phyloP scores from a whole-genome alignment of 2,113 vertebrate genomes.

The Nyctereutes procyonoides region DNA sequence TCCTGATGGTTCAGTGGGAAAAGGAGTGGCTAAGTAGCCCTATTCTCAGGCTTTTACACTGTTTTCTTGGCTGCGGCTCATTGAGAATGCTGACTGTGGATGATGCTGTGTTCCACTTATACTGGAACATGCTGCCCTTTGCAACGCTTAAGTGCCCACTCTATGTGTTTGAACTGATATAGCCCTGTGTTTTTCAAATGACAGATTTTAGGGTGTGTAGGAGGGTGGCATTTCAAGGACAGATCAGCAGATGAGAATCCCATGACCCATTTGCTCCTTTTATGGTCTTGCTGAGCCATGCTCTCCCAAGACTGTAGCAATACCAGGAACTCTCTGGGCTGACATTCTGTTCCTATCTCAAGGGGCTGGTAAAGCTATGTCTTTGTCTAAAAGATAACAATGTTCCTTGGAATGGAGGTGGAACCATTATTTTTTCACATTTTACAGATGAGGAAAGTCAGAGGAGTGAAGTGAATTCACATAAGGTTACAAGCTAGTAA shows the following conservation, averaged over 20 bases:
- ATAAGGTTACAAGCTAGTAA: neutral
- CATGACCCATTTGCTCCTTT: neutral
- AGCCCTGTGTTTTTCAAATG: neutral
- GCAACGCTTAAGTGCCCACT: conserved; percentile 37
- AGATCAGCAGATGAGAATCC: neutral
- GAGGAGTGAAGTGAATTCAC: neutral
- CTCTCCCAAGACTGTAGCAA: neutral
- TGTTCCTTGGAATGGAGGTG: neutral
- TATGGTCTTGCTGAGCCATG: neutral
- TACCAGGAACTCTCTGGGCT: neutral
- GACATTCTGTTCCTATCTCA: neutral
- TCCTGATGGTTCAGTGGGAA: neutral
- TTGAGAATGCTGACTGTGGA: neutral
- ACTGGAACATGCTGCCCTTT: conserved; percentile 49
- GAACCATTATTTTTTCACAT: conserved; percentile 62
- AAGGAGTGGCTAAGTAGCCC: neutral
- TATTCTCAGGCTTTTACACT: neutral
- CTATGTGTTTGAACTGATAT: neutral
- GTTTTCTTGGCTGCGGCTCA: neutral
- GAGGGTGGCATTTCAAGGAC: conserved; percentile 2
- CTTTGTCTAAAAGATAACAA: neutral
- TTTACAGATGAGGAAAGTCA: neutral
- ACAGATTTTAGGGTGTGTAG: neutral
- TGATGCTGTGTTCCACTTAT: neutral
- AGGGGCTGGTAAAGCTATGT: neutral